A percentile compares a stretch with the other conserved stretches of the same genome.
Evolutionary conservation across 2,888 invertebrate species (phyloP).

Genomic region (Neoaliturus tenellus): DNA sequence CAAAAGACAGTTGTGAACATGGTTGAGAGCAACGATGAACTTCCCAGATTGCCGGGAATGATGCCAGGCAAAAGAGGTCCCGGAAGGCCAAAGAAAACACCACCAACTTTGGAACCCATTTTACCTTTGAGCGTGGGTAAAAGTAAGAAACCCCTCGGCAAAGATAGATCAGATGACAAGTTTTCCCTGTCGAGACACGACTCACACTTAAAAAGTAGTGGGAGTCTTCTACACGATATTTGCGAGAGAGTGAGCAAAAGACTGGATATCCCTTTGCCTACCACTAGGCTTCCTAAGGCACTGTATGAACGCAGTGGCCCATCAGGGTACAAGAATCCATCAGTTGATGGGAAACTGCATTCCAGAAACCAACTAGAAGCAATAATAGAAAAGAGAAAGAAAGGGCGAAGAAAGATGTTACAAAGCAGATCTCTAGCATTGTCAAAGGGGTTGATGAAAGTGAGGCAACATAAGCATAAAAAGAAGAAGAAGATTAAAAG

Average conservation of each 20-base stretch:
- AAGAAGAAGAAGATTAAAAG: slow-evolving; percentile 68
- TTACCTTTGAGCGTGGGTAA: slow-evolving; percentile 59
- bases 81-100: slow-evolving; percentile 69
- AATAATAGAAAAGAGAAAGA: slow-evolving; percentile 59
- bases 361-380: slow-evolving; percentile 39
- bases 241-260: slow-evolving; percentile 70
- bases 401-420: slow-evolving; percentile 58
- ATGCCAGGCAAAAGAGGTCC: slow-evolving; percentile 68
- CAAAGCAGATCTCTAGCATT: slow-evolving; percentile 45
- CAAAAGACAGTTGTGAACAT: slow-evolving; percentile 56
- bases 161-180: slow-evolving; percentile 29
- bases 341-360: not conserved
- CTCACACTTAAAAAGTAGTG: slow-evolving; percentile 44
- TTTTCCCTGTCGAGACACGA: not conserved
- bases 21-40: slow-evolving; percentile 57
- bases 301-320: slow-evolving; percentile 20
- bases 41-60: slow-evolving; percentile 61
- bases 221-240: slow-evolving; percentile 68
- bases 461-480: slow-evolving; percentile 72
- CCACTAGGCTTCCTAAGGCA: slow-evolving; percentile 8
- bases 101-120: slow-evolving; percentile 67
- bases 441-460: slow-evolving; percentile 67
- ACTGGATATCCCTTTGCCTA: slow-evolving; percentile 65
- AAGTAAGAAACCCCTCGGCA: slow-evolving; percentile 43
- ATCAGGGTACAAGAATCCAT: slow-evolving; percentile 28